These are phyloP conservation scores for Monodelphis domestica DNA, from an alignment of 2,797 vertebrate species.

Conservation along the genomic window DNA sequence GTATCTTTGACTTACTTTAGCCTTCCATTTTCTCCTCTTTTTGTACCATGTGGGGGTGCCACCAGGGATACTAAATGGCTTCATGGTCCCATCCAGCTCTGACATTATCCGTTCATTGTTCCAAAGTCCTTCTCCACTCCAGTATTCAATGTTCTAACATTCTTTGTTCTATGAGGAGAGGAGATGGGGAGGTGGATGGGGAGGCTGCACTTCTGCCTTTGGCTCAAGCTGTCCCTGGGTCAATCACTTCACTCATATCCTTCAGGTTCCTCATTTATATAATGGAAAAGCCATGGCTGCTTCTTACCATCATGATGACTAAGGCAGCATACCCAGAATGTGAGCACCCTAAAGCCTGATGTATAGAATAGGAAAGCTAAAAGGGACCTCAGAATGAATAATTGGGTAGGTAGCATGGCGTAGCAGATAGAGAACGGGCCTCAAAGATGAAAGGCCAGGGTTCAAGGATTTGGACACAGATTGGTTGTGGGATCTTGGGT, in stretches of 20 bases:
- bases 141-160: background rate
- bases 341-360: background rate
- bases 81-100: background rate
- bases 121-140: background rate
- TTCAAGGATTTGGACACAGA: background rate
- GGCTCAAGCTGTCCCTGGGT: background rate
- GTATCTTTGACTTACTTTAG: background rate
- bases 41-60: background rate
- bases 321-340: background rate
- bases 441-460: background rate
- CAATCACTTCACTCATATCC: background rate
- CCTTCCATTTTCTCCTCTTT: conserved; percentile 27
- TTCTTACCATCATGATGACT: background rate
- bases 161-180: background rate
- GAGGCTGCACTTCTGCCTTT: background rate
- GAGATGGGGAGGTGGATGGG: background rate
- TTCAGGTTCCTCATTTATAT: background rate
- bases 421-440: background rate
- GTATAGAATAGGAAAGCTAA: background rate
- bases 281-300: background rate
- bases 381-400: background rate
- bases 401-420: background rate
- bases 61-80: background rate
- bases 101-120: background rate
- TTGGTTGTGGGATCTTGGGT: background rate